These are phyloP conservation scores for Drosophila auraria DNA, from an alignment of 1,140 invertebrate species.

Conservation along the genomic window DNA sequence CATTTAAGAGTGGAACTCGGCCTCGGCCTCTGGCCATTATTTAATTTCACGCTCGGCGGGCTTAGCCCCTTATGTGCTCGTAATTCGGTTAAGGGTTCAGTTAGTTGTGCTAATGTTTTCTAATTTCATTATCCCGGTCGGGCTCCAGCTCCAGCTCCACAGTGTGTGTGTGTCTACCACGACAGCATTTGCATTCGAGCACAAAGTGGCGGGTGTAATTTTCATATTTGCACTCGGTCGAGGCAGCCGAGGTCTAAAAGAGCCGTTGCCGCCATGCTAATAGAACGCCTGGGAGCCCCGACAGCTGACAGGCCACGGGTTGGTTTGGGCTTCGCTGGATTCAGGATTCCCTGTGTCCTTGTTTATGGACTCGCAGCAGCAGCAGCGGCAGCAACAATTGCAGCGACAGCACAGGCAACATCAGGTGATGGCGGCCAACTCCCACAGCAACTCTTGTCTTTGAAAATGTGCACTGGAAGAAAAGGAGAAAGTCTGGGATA, in stretches of 20 bases:
- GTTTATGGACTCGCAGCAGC: constrained; percentile 13
- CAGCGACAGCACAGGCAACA: constrained; percentile 5
- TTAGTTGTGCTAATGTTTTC: constrained; percentile 64
- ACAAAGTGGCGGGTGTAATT: constrained; percentile 62
- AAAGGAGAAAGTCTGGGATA: too few relatives aligned
- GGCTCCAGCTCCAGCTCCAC: not conserved
- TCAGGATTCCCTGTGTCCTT: constrained; percentile 12
- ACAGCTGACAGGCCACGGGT: constrained; percentile 39
- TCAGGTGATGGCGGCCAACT: constrained; percentile 11
- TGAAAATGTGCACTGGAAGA: not conserved
- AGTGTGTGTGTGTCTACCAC: not conserved
- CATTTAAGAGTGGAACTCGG: not conserved
- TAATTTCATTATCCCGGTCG: constrained; percentile 58
- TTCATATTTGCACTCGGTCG: constrained; percentile 45
- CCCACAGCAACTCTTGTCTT: constrained; percentile 3
- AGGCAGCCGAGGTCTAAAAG: not conserved
- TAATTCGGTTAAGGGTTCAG: constrained; percentile 61
- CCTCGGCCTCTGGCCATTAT: constrained; percentile 34
- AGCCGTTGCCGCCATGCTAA: constrained; percentile 22
- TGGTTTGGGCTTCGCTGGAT: not conserved
- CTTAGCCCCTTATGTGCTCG: constrained; percentile 1
- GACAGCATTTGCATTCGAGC: constrained; percentile 65
- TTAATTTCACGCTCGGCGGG: constrained; percentile 48
- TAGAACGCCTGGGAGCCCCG: constrained; percentile 39
- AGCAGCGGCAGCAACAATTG: not conserved